Base-by-base conservation (phyloP, 2,888 invertebrate genomes). In the Pyralis farinalis region DNA sequence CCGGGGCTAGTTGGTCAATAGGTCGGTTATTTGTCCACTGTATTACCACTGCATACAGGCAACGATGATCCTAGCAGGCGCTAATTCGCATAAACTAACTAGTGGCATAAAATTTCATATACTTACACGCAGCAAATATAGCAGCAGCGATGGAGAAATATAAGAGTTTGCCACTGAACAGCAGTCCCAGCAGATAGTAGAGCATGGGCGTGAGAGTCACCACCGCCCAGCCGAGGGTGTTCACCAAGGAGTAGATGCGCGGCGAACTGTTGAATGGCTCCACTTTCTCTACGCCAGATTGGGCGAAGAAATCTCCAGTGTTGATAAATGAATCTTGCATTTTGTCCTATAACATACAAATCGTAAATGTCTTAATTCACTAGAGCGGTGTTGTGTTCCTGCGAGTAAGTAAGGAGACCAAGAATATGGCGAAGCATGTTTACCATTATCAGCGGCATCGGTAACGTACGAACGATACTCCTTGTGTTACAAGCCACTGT, bases 81-180 rank as follows among this genome's bases (percentile, higher is more conserved):
- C n/a, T n/a, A n/a, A n/a, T n/a, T n/a, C n/a, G n/a, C n/a, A 36
- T 34, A 28, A 27, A 33, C 12, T 12, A 11, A 5, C 16, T 35
- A n/a, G n/a, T n/a, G n/a, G n/a, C n/a, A n/a, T n/a, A n/a, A n/a
- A n/a, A n/a, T n/a, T n/a, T n/a, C n/a, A 31, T 32, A 41, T 83
- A 94, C 96, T 94, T 90, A 97, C 97, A 95, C 63, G 93, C 90
- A 54, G 91, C 81, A 55, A 96, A 91, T 54, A 96, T 92, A 46
- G 91, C 92, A 61, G 91, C 86, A 48, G 92, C 94, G 64, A 94
- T 90, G 5, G 92, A 91, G 70, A 94, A 92, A 67, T 93, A 92
- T 20, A 93, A 56, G 7, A 94, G 86, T 51, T 94, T 93, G 9
- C 96, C 96, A 45, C 94, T 94, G 43, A 94, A 89, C 42, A 95